Base-by-base conservation (phyloP, 2,113 vertebrate species). In the Crotophaga sulcirostris region DNA sequence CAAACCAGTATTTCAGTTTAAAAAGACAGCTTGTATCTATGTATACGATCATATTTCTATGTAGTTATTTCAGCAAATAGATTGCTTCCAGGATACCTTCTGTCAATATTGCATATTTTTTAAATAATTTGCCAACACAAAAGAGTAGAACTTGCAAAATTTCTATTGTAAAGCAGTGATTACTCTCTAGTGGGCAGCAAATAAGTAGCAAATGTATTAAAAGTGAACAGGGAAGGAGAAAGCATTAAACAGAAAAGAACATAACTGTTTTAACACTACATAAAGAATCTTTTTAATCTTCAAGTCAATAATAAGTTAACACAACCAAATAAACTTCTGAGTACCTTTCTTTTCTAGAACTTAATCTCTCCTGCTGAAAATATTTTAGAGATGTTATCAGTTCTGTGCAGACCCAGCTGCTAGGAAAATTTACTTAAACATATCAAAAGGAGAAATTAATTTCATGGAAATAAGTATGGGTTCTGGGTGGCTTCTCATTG, bases 251-350 rank as follows among this genome's bases (percentile, higher is more conserved):
- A 96, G 95, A 91, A 95, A 96, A 93, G 70, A 93, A 86, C n/a
- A 60, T 95, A 94, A 92, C 64, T 90, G 52, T 87, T 98, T 94
- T 94, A 95, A 89, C 85, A 97, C 84, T 93, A 93, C 64, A 91
- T 16, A 94, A 96, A 90, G 66, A 97, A 96, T 70, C 90, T 95
- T 96, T 97, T 96, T 85, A 96, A 97, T 97, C 89, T 92, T 97
- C 84, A 97, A 96, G 90, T 95, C 92, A 97, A 96, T 93, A 96
- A 95, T n/a, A 97, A 84, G 91, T 94, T 97, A 98, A 96, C 68
- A 94, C 92, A 98, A 96, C 84, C 96, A 97, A 97, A 97, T 89
- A 95, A 97, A 96, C 82, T 97, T 90, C 82, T 95, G 79, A 95
- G 93, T 96, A 91, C 87, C 74, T 93, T 95, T 87, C 29, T 94